These are phyloP conservation scores for Otocyon megalotis DNA, from an alignment of 2,113 vertebrate species.

Conservation along the genomic window DNA sequence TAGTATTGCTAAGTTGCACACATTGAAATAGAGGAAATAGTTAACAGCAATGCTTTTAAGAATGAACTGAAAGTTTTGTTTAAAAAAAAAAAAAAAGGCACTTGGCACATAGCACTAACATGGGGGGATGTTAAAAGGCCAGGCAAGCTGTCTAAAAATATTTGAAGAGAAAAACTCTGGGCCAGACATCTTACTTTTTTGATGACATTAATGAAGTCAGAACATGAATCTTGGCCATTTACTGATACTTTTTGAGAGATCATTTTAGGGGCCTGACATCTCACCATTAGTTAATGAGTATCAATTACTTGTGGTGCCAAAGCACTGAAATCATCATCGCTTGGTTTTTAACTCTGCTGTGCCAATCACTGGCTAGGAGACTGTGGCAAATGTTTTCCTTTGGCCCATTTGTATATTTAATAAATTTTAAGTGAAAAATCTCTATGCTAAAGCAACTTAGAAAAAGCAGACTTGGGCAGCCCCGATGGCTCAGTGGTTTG, in stretches of 20 bases:
- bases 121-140: neutral
- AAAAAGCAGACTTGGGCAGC: neutral
- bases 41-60: neutral
- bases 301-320: neutral
- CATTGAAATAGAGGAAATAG: neutral
- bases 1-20: neutral
- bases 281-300: neutral
- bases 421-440: constrained; percentile 18
- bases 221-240: neutral
- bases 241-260: neutral
- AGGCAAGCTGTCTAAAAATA: neutral
- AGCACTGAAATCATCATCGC: neutral
- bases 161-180: neutral
- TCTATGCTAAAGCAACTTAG: neutral
- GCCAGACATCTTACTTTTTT: neutral
- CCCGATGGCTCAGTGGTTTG: too few relatives aligned
- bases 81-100: neutral
- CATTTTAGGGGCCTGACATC: neutral
- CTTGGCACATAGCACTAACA: neutral
- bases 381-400: neutral
- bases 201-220: neutral
- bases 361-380: neutral
- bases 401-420: neutral
- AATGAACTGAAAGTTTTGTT: neutral
- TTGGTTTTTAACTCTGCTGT: neutral